Evolutionary conservation across 2,113 vertebrate species (phyloP), one percentile per base, ranked within the genome.

Genomic region (Solenodon paradoxus): DNA sequence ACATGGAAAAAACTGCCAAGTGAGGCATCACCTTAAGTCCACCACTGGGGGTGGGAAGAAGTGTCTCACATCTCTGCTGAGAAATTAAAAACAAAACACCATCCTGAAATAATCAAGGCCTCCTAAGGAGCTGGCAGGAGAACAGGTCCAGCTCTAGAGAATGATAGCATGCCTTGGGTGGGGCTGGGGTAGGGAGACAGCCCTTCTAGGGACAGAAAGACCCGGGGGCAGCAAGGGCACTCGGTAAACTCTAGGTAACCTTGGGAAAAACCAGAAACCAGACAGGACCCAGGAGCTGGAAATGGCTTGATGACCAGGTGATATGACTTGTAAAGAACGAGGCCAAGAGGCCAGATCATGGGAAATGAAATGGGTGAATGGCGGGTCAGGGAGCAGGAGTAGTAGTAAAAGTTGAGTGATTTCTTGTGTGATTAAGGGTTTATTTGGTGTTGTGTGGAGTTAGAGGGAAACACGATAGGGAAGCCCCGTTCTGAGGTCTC

Each of bases 391-490:
- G 88, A 93, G 97, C 94, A 59, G 64, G 63, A 57, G 40, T 32
- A 45, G 80, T 32, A 79, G 97, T 97, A 96, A 97, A 97, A 97
- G 35, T 55, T 96, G 96, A 97, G 91, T 97, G 97, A 97, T 97
- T 97, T 96, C 97, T 97, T 74, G 96, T 59, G 96, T 97, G 97
- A 97, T 97, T 97, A 96, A 96, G 88, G 91, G 97, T 96, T 97
- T 97, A 97, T 97, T 97, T 96, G 96, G 97, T 97, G 93, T 97
- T 97, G 95, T 96, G 96, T 96, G 96, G 96, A 96, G 96, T 75
- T 96, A 94, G 88, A 91, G 69, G 82, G 96, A 97, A 97, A 97
- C 78, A 53, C 1, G 92, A 97, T 96, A 91, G 82, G 81, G 64
- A 40, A 51, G 49, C 11, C 49, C 66, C 15, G 20, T 51, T 86